These are phyloP conservation scores for Agriotes lineatus DNA, from an alignment of 2,888 invertebrate genomes.

Conservation along the genomic window DNA sequence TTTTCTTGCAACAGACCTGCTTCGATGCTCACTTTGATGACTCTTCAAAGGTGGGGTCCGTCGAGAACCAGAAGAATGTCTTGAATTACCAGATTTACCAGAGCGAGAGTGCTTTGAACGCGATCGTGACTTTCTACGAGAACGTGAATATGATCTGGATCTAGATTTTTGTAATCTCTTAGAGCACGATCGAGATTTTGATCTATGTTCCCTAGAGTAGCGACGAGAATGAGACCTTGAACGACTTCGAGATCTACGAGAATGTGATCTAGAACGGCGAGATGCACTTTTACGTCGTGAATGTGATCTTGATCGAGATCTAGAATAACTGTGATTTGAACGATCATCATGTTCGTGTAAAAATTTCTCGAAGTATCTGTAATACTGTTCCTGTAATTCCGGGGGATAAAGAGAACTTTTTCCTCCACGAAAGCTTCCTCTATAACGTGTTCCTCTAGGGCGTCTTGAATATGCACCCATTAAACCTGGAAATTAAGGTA, in stretches of 20 bases:
- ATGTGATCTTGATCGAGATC: slow-evolving; percentile 62
- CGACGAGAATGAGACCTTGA: slow-evolving; percentile 46
- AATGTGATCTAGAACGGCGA: slow-evolving; percentile 51
- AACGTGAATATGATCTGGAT: slow-evolving; percentile 57
- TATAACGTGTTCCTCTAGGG: slow-evolving; percentile 51
- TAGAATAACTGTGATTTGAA: slow-evolving; percentile 66
- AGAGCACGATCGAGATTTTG: slow-evolving; percentile 53
- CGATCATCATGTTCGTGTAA: slow-evolving; percentile 69
- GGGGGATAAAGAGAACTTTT: slow-evolving; percentile 51
- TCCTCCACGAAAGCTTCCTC: slow-evolving; percentile 58
- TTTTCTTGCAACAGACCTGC: slow-evolving; percentile 45
- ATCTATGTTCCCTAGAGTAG: slow-evolving; percentile 41
- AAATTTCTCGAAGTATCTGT: slow-evolving; percentile 74
- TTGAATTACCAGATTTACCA: background rate
- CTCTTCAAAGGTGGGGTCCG: background rate
- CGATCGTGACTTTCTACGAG: slow-evolving; percentile 24
- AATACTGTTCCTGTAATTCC: slow-evolving; percentile 65
- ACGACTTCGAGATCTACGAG: slow-evolving; percentile 48
- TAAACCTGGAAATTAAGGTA: slow-evolving; percentile 30
- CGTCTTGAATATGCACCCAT: slow-evolving; percentile 36
- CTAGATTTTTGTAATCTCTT: slow-evolving; percentile 40
- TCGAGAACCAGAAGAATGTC: slow-evolving; percentile 19
- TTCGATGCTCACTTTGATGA: slow-evolving; percentile 30
- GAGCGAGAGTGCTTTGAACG: slow-evolving; percentile 19
- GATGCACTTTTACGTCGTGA: slow-evolving; percentile 49